Evolutionary conservation across 2,888 invertebrate species (phyloP), one percentile per base, ranked within the genome.

Genomic region (Harpalus rufipes): DNA sequence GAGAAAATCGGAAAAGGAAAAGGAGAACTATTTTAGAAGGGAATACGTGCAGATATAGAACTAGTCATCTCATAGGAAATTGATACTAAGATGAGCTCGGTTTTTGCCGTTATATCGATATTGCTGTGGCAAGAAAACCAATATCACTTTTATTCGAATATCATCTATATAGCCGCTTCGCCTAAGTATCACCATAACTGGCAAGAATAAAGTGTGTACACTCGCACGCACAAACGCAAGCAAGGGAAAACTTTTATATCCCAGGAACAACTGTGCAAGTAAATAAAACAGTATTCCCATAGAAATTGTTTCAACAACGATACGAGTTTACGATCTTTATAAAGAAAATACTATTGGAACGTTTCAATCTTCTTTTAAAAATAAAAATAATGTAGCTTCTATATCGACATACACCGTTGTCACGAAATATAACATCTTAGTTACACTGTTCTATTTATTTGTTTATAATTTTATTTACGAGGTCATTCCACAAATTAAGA

Each of bases 121-220:
- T 78, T 58, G 78, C 61, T 61, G 41, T 41, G 59, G 80, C 63
- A 80, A 80, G 80, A 80, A 80, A 80, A 80, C 80, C 80, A 80
- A 80, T 80, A 80, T 80, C 80, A 80, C 61, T 80, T 80, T 80
- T 80, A 80, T 80, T 80, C 80, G 80, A 80, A 59, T 80, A 80
- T 80, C 80, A 80, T 80, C 80, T 80, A 61, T 80, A 80, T 80
- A 61, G 61, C 21, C 80, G 80, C 78, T 78, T 78, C 78, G 56
- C 25, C 78, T 78, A 78, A 78, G 78, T 78, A 78, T 56, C 56
- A 56, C 78, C 78, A 78, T 78, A 78, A 78, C 78, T 78, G 72
- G 44, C 41, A 44, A 44, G 44, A 74, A 74, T 74, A 44, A 74
- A 74, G 44, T 74, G 44, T 41, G 72, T 74, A 74, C 72, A 74